Percentiles rank a stretch among this genome's conserved stretches.
phyloP scores from a whole-genome alignment of 1,140 invertebrate species.

The Monochamus saltuarius region DNA sequence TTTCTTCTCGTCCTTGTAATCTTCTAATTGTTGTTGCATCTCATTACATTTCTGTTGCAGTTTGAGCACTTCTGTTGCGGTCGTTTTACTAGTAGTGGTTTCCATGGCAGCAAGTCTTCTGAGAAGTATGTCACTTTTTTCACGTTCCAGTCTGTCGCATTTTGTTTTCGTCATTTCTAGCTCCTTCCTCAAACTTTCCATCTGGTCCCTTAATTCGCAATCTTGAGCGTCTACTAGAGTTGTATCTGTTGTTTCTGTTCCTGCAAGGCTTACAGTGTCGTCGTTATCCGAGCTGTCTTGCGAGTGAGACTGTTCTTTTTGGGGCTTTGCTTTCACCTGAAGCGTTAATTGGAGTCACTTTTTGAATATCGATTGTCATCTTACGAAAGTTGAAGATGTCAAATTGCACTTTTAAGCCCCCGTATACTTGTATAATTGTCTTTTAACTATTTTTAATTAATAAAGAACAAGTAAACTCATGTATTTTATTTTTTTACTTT shows the following conservation, averaged over 20 bases:
- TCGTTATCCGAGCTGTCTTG: conserved; percentile 30
- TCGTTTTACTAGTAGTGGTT: conserved; percentile 68
- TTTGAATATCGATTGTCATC: no score
- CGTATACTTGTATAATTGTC: no score
- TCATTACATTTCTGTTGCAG: conserved; percentile 82
- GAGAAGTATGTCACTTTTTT: conserved; percentile 83
- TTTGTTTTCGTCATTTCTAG: conserved; percentile 62
- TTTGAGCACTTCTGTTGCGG: conserved; percentile 68
- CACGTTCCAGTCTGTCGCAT: conserved; percentile 78
- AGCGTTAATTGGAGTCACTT: background rate
- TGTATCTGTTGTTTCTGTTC: conserved; percentile 59
- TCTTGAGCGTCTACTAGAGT: conserved; percentile 54
- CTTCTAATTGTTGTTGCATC: conserved; percentile 73
- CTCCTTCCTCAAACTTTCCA: conserved; percentile 66
- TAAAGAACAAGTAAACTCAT: no score
- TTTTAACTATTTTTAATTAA: no score
- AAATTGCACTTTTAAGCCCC: no score
- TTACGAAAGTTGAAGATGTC: no score
- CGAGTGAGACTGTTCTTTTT: background rate
- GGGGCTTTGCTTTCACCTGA: conserved; percentile 13
- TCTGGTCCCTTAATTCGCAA: conserved; percentile 61
- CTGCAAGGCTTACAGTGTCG: conserved; percentile 54
- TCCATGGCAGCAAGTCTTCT: conserved; percentile 74
- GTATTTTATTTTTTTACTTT: no score
- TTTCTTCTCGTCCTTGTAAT: conserved; percentile 80